Conservation (phyloP, 2,797 vertebrate genomes). For the Macrochelys suwanniensis region DNA sequence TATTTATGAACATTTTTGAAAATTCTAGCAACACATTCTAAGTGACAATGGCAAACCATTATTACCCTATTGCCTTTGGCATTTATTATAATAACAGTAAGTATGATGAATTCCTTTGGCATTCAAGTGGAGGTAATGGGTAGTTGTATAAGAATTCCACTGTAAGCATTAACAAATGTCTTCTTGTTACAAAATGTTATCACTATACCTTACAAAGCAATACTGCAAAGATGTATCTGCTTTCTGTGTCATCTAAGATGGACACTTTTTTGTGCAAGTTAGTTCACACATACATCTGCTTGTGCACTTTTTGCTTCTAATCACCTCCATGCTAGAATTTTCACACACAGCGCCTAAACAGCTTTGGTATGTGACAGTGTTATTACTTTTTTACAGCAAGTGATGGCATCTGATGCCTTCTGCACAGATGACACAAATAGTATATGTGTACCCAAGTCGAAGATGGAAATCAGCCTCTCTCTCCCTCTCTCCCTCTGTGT, state of each 20-base stretch:
- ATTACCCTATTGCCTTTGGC: not conserved
- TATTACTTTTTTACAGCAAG: rapidly evolving
- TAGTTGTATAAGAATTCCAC: not conserved
- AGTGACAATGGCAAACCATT: not conserved
- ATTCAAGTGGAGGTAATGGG: rapidly evolving
- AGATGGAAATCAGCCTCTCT: constrained; percentile 5
- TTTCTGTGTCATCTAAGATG: not conserved
- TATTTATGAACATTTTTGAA: constrained; percentile 35
- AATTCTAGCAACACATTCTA: not conserved
- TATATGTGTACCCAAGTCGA: not conserved
- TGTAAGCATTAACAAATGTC: not conserved
- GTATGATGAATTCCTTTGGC: not conserved
- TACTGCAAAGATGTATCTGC: not conserved
- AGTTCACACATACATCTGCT: not conserved
- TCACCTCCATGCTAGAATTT: not conserved
- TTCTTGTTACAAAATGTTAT: not conserved
- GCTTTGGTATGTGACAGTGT: rapidly evolving
- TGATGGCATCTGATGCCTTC: not conserved
- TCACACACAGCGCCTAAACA: rapidly evolving
- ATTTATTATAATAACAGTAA: not conserved
- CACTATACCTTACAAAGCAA: not conserved
- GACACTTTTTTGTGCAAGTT: not conserved
- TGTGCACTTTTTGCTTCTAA: not conserved
- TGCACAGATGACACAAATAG: not conserved
- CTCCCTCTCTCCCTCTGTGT: not conserved